Percentiles rank a stretch among this genome's conserved stretches.
Evolutionary conservation across 2,888 invertebrate genomes (phyloP).

Genomic region (Cryptocheilus praepositus): DNA sequence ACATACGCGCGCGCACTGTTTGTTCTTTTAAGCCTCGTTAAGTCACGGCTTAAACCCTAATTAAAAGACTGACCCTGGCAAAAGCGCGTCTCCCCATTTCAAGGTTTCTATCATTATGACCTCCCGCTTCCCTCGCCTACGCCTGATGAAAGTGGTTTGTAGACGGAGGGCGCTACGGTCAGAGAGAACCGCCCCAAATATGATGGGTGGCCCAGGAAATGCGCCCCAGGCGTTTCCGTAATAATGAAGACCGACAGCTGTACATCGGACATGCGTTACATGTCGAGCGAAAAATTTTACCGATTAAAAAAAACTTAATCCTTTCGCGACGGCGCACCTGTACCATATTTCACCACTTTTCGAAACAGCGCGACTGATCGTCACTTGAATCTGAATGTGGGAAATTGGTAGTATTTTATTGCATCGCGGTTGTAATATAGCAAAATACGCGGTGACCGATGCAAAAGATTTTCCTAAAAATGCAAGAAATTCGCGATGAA

Average conservation of each 20-base stretch:
- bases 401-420: too few species aligned
- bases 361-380: too few species aligned
- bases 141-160: too few species aligned
- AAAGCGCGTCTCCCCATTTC: constrained; percentile 10
- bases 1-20: too few species aligned
- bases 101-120: not conserved
- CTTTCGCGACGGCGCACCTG: too few species aligned
- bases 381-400: too few species aligned
- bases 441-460: too few species aligned
- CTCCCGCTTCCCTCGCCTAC: not conserved
- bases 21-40: constrained; percentile 41
- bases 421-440: too few species aligned
- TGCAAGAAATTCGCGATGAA: too few species aligned
- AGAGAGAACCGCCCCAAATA: constrained; percentile 23
- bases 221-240: constrained; percentile 17
- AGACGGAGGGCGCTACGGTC: constrained; percentile 3
- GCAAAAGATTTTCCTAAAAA: too few species aligned
- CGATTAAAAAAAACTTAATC: too few species aligned
- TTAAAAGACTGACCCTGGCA: constrained; percentile 43
- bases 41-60: constrained; percentile 31
- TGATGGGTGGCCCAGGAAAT: constrained; percentile 17
- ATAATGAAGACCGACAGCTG: constrained; percentile 26
- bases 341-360: too few species aligned
- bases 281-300: not conserved
- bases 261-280: not conserved